A percentile compares a stretch with the other conserved stretches of the same genome.
Evolutionary conservation across 2,797 vertebrate species (phyloP).

Genomic region (Enteromius trimaculatus): DNA sequence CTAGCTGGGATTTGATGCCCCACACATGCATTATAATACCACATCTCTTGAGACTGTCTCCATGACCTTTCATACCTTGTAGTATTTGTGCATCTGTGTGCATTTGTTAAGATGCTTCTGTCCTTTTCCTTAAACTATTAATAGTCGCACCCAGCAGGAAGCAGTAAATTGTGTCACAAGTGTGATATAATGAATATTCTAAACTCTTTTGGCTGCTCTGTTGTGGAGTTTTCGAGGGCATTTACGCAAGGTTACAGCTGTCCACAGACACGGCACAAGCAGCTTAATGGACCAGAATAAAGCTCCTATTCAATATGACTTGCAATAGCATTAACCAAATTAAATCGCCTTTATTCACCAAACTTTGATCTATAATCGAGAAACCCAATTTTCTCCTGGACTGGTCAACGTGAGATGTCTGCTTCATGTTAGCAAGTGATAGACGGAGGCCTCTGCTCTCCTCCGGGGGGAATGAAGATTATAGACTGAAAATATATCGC

Average conservation of each 20-base stretch:
- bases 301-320: slow-evolving; percentile 54
- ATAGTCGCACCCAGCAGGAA: slow-evolving; percentile 51
- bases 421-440: slow-evolving; percentile 3
- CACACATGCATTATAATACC: slow-evolving; percentile 43
- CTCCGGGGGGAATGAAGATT: slow-evolving; percentile 29
- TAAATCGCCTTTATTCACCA: slow-evolving; percentile 48
- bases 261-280: slow-evolving; percentile 43
- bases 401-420: slow-evolving; percentile 37
- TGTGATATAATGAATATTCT: slow-evolving; percentile 51
- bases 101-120: slow-evolving; percentile 25
- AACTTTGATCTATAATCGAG: slow-evolving; percentile 54
- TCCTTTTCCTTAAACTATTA: slow-evolving; percentile 48
- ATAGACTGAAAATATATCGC: slow-evolving; percentile 6
- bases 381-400: slow-evolving; percentile 45
- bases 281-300: slow-evolving; percentile 55
- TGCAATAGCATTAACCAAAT: slow-evolving; percentile 53
- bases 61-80: slow-evolving; percentile 25
- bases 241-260: slow-evolving; percentile 57
- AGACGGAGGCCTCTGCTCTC: background rate
- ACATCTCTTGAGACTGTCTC: slow-evolving; percentile 12
- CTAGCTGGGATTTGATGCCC: slow-evolving; percentile 32
- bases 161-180: slow-evolving; percentile 41
- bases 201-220: slow-evolving; percentile 46
- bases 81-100: slow-evolving; percentile 44
- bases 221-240: slow-evolving; percentile 44